Evolutionary conservation across 1,140 invertebrate genomes (phyloP), one percentile per base, ranked within the genome.

Genomic region (Adoxophyes honmai): DNA sequence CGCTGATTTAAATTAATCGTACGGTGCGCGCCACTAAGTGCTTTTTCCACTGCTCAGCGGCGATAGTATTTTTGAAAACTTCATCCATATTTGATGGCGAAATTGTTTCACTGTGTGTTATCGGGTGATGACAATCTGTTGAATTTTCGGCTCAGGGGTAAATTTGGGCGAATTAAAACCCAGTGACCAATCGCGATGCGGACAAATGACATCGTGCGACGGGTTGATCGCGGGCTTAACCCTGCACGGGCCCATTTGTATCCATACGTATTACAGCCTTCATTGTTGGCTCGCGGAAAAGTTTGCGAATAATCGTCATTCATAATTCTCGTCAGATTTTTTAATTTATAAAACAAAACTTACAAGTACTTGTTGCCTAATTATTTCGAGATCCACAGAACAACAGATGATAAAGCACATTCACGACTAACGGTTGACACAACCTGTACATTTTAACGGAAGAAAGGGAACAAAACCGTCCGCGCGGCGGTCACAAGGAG

Each of bases 381-480:
- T 28, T 28, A 28, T 28, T 28, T 6, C 21, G 6, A 28, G 21
- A 28, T 28, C 21, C 6, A 6, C 21, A 2, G 6, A 28, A 28
- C 21, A 28, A 3, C 6, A 6, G 21, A 28, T 28, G 21, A 28
- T 6, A 28, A 28, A 28, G 21, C 21, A 28, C 21, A 28, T 28
- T 28, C 21, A 28, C 21, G 2, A 28, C 6, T 28, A 28, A 28
- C 21, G 6, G 21, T 28, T 28, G 21, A 28, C 21, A 28, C 21
- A 28, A 28, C 21, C 42, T 6, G 42, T 48, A 48, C 18, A 48
- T 48, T 48, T 28, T 28, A 48, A 28, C 44, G 37, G 37, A 62
- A 68, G 70, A 68, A 74, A 68, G 64, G 62, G 61, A 69, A 78
- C 74, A 81, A 81, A 75, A 74, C 66, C 44, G 61, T 48, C 37